These are phyloP conservation scores for Pseudomyrmex pallidus DNA, from an alignment of 1,140 invertebrate genomes.

Conservation along the genomic window DNA sequence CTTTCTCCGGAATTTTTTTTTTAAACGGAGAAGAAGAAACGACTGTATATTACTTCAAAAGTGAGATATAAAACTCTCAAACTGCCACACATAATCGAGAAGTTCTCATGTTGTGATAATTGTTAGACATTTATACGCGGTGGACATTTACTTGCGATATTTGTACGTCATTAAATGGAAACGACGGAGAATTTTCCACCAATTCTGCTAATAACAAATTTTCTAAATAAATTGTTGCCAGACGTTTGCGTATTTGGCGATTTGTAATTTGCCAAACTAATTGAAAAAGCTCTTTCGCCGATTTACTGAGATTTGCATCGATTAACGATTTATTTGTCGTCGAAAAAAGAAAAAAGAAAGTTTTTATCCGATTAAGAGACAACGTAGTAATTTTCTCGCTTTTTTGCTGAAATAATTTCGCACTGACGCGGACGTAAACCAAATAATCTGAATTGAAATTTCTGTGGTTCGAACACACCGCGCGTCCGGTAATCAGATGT, in stretches of 20 bases:
- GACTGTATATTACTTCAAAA: background rate
- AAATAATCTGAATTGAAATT: constrained; percentile 38
- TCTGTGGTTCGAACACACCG: constrained; percentile 5
- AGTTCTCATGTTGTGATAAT: background rate
- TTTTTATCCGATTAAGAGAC: too few relatives aligned
- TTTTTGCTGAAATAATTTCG: background rate
- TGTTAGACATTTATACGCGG: constrained; percentile 6
- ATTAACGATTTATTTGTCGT: background rate
- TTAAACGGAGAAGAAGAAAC: background rate
- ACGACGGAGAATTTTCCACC: background rate
- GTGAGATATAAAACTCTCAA: background rate
- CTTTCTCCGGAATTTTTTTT: background rate
- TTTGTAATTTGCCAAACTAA: too few relatives aligned
- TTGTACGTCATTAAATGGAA: constrained; percentile 15
- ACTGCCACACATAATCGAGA: background rate
- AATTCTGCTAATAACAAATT: constrained; percentile 20
- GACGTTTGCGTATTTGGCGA: background rate
- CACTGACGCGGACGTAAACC: background rate
- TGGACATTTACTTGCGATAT: background rate
- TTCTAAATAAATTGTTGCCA: constrained; percentile 10
- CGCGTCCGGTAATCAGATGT: constrained; percentile 41
- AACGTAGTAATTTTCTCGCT: background rate
- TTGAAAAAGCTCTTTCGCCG: background rate
- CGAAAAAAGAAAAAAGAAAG: background rate
- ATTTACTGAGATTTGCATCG: background rate